These are phyloP conservation scores for Neuroscelio doddi DNA, from an alignment of 2,888 invertebrate genomes.

Conservation along the genomic window DNA sequence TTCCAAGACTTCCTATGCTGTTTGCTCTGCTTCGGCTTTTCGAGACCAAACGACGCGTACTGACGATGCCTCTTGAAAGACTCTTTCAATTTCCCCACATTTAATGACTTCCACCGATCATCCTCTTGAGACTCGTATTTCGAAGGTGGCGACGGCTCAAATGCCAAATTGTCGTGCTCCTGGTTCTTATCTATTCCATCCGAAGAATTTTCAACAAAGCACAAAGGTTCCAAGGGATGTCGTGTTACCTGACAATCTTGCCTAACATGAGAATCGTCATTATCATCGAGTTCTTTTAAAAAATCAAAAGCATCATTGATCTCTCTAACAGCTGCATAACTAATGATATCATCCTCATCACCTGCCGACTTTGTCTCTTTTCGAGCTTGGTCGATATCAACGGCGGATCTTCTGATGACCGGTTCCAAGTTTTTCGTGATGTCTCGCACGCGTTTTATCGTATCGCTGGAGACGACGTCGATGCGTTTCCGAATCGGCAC, in stretches of 20 bases:
- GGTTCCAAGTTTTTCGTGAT: slow-evolving; percentile 68
- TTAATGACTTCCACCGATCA: neutral
- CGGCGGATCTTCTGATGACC: slow-evolving; percentile 52
- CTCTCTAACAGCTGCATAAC: slow-evolving; percentile 56
- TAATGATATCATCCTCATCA: slow-evolving; percentile 37
- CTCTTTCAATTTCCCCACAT: slow-evolving; percentile 6
- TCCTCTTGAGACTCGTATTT: slow-evolving; percentile 16
- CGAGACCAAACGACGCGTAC: slow-evolving; percentile 43
- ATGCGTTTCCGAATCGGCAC: slow-evolving; percentile 65
- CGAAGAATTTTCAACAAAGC: slow-evolving; percentile 27
- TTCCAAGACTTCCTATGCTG: slow-evolving; percentile 49
- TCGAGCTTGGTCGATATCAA: slow-evolving; percentile 5
- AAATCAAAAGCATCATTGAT: slow-evolving; percentile 67
- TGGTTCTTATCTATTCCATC: slow-evolving; percentile 20
- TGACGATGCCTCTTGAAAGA: slow-evolving; percentile 41
- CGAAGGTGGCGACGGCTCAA: slow-evolving; percentile 28
- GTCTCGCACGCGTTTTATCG: slow-evolving; percentile 66
- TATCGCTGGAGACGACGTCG: slow-evolving; percentile 68
- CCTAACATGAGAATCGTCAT: slow-evolving; percentile 36
- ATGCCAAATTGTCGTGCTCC: slow-evolving; percentile 36
- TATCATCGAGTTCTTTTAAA: slow-evolving; percentile 62
- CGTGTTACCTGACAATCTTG: slow-evolving; percentile 14
- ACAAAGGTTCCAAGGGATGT: slow-evolving; percentile 52
- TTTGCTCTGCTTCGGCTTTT: slow-evolving; percentile 14
- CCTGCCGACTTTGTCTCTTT: slow-evolving; percentile 28